A percentile compares a stretch with the other conserved stretches of the same genome.
phyloP scores from a whole-genome alignment of 2,888 invertebrate species.

The Polydrusus cervinus region DNA sequence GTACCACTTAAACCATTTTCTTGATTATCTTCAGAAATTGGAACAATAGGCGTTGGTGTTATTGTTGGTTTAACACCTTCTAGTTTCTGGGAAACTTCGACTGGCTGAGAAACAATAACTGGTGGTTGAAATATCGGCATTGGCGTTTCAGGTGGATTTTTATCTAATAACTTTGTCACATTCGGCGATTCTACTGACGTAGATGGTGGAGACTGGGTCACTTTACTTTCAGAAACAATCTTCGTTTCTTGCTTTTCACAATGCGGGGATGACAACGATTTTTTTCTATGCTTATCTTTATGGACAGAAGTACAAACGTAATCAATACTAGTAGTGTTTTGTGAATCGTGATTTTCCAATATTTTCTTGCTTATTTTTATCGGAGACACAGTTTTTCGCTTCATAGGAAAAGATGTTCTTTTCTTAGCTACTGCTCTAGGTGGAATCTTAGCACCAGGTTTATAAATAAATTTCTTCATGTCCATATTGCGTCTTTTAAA shows the following conservation, averaged over 20 bases:
- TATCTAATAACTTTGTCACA: not conserved
- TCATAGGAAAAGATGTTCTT: slow-evolving; percentile 20
- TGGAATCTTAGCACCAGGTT: not conserved
- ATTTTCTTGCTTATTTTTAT: slow-evolving; percentile 38
- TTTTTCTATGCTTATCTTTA: slow-evolving; percentile 6
- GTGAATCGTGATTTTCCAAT: slow-evolving; percentile 8
- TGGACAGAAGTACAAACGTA: slow-evolving; percentile 24
- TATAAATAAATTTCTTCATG: slow-evolving; percentile 42
- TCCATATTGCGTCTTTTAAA: slow-evolving; percentile 36
- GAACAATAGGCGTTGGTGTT: not conserved
- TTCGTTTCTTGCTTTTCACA: not conserved
- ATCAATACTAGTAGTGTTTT: not conserved
- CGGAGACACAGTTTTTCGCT: slow-evolving; percentile 30
- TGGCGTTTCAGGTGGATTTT: not conserved
- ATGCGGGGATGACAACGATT: slow-evolving; percentile 10
- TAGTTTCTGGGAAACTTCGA: not conserved
- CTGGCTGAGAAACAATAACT: too few relatives aligned
- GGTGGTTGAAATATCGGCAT: not conserved
- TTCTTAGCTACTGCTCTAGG: slow-evolving; percentile 31
- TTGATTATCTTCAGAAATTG: slow-evolving; percentile 10
- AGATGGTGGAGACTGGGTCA: not conserved
- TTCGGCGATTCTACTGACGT: not conserved
- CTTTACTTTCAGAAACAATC: not conserved
- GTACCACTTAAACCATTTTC: slow-evolving; percentile 11
- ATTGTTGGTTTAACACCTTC: not conserved